Percentiles rank a stretch among this genome's conserved stretches.
phyloP scores from a whole-genome alignment of 2,113 vertebrate genomes.

The Cichladusa arquata region DNA sequence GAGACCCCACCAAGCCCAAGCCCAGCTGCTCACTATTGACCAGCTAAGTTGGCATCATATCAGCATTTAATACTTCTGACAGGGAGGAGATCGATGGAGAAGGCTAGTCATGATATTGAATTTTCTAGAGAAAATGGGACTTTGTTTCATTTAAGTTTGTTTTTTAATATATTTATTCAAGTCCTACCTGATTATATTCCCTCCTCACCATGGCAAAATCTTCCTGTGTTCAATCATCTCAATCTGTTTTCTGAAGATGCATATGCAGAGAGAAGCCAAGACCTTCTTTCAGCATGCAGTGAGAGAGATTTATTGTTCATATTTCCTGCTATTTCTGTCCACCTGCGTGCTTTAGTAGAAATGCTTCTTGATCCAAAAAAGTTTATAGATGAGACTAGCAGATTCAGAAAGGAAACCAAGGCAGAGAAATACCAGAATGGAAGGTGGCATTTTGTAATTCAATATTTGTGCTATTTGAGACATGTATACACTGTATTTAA shows the following conservation, averaged over 20 bases:
- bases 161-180: not conserved
- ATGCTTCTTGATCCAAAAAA: not conserved
- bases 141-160: not conserved
- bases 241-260: constrained; percentile 9
- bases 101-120: not conserved
- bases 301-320: not conserved
- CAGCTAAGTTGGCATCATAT: not conserved
- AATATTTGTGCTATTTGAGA: not conserved
- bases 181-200: not conserved
- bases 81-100: not conserved
- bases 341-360: not conserved
- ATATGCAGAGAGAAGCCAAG: not conserved
- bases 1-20: not conserved
- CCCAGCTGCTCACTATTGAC: not conserved
- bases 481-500: not conserved
- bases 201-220: not conserved
- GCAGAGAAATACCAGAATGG: not conserved
- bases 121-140: not conserved
- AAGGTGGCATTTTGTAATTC: not conserved
- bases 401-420: not conserved
- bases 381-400: not conserved
- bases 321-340: not conserved
- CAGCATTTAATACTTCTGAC: not conserved
- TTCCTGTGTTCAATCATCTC: not conserved
- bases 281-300: not conserved